phyloP scores from a whole-genome alignment of 2,797 vertebrate species.

The Neosalanx taihuensis region DNA sequence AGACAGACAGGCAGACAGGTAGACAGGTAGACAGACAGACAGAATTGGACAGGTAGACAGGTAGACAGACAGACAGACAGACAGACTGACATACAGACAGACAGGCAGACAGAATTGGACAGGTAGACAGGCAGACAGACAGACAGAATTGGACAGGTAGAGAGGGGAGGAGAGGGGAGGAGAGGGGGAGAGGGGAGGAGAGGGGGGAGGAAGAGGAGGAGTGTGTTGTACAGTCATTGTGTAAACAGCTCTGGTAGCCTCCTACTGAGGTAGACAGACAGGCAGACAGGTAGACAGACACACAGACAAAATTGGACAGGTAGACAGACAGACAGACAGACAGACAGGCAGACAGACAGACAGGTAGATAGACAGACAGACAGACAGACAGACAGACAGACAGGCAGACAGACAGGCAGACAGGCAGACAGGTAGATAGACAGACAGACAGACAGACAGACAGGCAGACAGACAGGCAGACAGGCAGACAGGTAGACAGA shows the following conservation, averaged over 20 bases:
- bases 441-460: neutral
- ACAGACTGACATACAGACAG: too few relatives aligned
- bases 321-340: too few relatives aligned
- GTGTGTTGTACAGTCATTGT: too few relatives aligned
- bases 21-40: neutral
- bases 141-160: neutral
- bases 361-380: neutral
- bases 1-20: too few relatives aligned
- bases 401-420: neutral
- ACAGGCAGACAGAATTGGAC: neutral
- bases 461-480: neutral
- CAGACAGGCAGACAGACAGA: too few relatives aligned
- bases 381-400: neutral
- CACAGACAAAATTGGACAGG: neutral
- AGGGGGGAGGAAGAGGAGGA: neutral
- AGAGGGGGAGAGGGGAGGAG: constrained; percentile 20
- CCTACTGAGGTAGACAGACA: neutral
- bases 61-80: neutral
- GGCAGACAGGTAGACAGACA: neutral
- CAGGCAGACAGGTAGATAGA: neutral
- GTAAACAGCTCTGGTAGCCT: too few relatives aligned
- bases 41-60: too few relatives aligned
- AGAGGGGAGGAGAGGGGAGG: too few relatives aligned
- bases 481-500: neutral
- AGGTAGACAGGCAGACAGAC: neutral